A percentile compares a stretch with the other conserved stretches of the same genome.
Evolutionary conservation across 2,113 vertebrate genomes (phyloP).

Genomic region (Dryoscopus gambensis): DNA sequence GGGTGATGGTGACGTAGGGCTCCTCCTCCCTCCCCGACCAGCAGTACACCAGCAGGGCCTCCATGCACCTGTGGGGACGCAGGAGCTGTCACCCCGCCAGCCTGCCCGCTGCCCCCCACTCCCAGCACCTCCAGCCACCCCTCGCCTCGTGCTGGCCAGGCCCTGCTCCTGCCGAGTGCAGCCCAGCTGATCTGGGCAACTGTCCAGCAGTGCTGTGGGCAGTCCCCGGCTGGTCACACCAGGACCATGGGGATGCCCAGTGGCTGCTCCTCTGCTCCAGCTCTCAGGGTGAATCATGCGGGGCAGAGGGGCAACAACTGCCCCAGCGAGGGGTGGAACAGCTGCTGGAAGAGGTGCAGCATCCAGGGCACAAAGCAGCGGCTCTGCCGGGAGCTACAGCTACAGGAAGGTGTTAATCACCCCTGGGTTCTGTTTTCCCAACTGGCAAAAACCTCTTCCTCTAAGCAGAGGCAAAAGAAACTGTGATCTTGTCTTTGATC

Average conservation of each 20-base stretch:
- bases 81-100: neutral
- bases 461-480: neutral
- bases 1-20: slow-evolving; percentile 74
- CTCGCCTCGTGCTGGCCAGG: fast-evolving
- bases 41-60: slow-evolving; percentile 87
- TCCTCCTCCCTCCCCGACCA: slow-evolving; percentile 83
- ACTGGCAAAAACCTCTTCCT: neutral
- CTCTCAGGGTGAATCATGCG: neutral
- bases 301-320: neutral
- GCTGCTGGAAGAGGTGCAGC: neutral
- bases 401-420: neutral
- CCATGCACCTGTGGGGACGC: slow-evolving; percentile 82
- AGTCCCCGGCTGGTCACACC: neutral
- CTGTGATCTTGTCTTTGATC: neutral
- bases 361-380: neutral
- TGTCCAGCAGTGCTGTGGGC: fast-evolving
- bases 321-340: fast-evolving
- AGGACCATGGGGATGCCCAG: fast-evolving
- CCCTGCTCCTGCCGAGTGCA: neutral
- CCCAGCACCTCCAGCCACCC: neutral
- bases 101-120: fast-evolving
- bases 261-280: neutral
- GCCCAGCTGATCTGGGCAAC: neutral
- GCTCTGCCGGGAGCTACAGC: neutral
- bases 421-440: neutral